These are phyloP conservation scores for Byasa hedistus DNA, from an alignment of 2,888 invertebrate genomes.

Conservation along the genomic window DNA sequence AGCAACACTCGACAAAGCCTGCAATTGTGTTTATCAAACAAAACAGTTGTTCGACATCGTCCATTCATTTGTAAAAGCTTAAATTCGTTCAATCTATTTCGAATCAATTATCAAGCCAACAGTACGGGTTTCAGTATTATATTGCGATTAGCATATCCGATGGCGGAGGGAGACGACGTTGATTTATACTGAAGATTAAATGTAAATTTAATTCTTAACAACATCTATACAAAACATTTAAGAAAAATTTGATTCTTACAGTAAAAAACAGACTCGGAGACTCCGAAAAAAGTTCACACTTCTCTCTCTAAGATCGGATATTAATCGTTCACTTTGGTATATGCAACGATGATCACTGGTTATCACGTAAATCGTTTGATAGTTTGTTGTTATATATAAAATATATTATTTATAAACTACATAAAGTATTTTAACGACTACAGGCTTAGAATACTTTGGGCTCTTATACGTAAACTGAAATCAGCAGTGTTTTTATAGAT, in stretches of 20 bases:
- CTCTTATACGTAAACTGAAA: neutral
- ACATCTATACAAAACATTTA: neutral
- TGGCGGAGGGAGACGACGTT: neutral
- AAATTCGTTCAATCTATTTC: slow-evolving; percentile 14
- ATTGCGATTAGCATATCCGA: slow-evolving; percentile 12
- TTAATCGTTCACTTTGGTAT: too few species aligned
- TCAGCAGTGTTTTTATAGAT: neutral
- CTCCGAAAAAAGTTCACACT: neutral
- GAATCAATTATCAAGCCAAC: slow-evolving; percentile 18
- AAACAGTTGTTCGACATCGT: neutral
- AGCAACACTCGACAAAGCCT: too few species aligned
- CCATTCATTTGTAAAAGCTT: slow-evolving; percentile 8
- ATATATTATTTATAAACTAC: neutral
- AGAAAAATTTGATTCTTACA: neutral
- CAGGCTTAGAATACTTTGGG: neutral
- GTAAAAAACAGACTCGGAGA: neutral
- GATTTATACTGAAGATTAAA: slow-evolving; percentile 3
- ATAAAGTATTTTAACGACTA: too few species aligned
- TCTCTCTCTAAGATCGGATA: too few species aligned
- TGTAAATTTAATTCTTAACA: neutral
- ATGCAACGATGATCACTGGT: neutral
- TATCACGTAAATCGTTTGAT: neutral
- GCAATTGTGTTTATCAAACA: too few species aligned
- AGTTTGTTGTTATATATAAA: neutral
- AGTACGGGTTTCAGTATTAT: slow-evolving; percentile 7